Base-by-base conservation (phyloP, 1,140 invertebrate genomes). In the Polypedilum vanderplanki region DNA sequence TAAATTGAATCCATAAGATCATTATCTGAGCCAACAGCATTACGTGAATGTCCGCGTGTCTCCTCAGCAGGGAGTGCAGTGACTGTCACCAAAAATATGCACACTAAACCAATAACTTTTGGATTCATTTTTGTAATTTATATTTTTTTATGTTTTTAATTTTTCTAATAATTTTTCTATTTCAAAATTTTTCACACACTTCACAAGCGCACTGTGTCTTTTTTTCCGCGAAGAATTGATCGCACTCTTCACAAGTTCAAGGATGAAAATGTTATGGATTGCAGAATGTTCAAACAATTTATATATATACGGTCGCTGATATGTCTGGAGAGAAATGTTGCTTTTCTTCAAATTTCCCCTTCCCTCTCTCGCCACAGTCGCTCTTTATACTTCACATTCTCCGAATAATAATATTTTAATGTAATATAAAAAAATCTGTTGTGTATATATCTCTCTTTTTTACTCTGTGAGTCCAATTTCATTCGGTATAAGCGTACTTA, bases 1-100 rank as follows among this genome's bases (percentile, higher is more conserved):
- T 92, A 89, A 78, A 91, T 89, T 78, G 87, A 88, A 78, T 90
- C 88, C 85, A 90, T 86, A 24, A 92, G 85, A 77, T 94, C 91
- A 78, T 91, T 91, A 76, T 91, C 90, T 73, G 86, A 87, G 77
- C 87, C 85, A 76, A 88, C 85, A 76, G 86, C 82, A 79, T 88
- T 88, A 75, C 87, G 85, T 70, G 83, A 83, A 77, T 83, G 84
- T 65, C 82, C 83, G 73, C 80, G 79, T 41, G 83, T 83, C 78
- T 92, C 89, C 82, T 90, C 88, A 15, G 90, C 87, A 67, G 90
- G 90, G 75, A 90, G 83, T 24, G 89, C 87, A 77, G 84, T 78
- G 77, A 84, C 84, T 40, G 84, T 80, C 41, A 84, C 85, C 77
- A 84, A 82, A 78, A 87, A 78, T 65, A 86, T 79, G 80, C 87